Base-by-base conservation (phyloP, 1,140 invertebrate genomes). In the Rhopalosiphum maidis region DNA sequence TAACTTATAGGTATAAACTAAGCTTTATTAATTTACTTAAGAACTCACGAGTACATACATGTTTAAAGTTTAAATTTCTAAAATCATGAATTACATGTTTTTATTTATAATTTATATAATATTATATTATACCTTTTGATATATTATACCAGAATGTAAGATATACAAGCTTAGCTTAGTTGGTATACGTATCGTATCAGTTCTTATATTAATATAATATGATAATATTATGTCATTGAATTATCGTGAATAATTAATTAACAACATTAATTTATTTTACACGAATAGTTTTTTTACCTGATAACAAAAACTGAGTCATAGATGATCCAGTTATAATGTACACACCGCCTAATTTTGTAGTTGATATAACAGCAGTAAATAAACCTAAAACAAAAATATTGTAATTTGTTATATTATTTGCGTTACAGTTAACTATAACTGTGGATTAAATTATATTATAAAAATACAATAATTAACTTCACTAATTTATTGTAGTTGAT, bases 311-410 rank as follows among this genome's bases (percentile, higher is more conserved):
- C 15, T 93, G 91, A 41, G 30, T 93, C 21, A 93, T 18, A 22
- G 48, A 93, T 35, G 43, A 18, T 0, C 82, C 91, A 4, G 48
- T 93, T 54, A 93, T 41, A 37, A 86, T 15, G 25, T 93, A 93
- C 41, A 86, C 25, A 21, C 68, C 48, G 3, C 35, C 82, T 43
- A 93, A 15, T 85, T 85, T 85, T n/a, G 68, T 15, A 9, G 91
- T n/a, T 25, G 77, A 54, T 43, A 86, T 18, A 37, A 82, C 51
- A 43, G 91, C 82, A 54, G 51, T 85, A n/a, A 93, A 22, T 93
- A 93, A 30, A 54, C 91, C 91, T 93, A 85, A n/a, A 55, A 41
- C 9, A 51, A 85, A 93, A 55, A 86, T 41, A 41, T 89, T 89
- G 35, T 25, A 89, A 89, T 35, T 25, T 23, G 9, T 77, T 22